Evolutionary conservation across 1,140 invertebrate genomes (phyloP).

Genomic region (Elymnias hypermnestra): DNA sequence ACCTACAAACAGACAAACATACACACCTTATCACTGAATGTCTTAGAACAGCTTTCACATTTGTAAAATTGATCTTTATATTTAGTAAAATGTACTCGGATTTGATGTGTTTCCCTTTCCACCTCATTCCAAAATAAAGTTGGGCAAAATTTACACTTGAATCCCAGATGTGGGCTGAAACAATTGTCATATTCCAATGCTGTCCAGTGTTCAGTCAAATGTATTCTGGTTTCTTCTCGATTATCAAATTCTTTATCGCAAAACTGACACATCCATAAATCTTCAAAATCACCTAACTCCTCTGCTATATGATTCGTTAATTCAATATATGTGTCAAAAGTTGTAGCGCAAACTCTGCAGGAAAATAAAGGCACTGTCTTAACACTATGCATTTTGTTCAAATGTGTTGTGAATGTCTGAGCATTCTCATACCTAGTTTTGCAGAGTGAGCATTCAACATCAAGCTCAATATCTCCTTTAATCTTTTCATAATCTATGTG

Average conservation of each 20-base stretch:
- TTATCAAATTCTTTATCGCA: conserved; percentile 70
- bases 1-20: too few relatives aligned
- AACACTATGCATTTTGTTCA: conserved; percentile 59
- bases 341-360: conserved; percentile 60
- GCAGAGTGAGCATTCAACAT: conserved; percentile 50
- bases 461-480: conserved; percentile 29
- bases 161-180: conserved; percentile 68
- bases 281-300: conserved; percentile 58
- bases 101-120: conserved; percentile 62
- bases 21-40: conserved; percentile 68
- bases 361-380: conserved; percentile 50
- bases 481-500: conserved; percentile 40
- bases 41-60: conserved; percentile 50
- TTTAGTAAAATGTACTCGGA: conserved; percentile 47
- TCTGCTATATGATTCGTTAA: conserved; percentile 44
- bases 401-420: conserved; percentile 42
- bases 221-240: conserved; percentile 46
- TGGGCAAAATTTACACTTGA: conserved; percentile 67
- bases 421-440: conserved; percentile 34
- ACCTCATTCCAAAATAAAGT: conserved; percentile 71
- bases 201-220: conserved; percentile 60
- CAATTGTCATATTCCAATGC: conserved; percentile 59
- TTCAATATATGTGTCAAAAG: conserved; percentile 55
- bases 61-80: conserved; percentile 64
- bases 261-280: conserved; percentile 71